Evolutionary conservation across 2,797 vertebrate species (phyloP).

Genomic region (Knipowitschia caucasica): DNA sequence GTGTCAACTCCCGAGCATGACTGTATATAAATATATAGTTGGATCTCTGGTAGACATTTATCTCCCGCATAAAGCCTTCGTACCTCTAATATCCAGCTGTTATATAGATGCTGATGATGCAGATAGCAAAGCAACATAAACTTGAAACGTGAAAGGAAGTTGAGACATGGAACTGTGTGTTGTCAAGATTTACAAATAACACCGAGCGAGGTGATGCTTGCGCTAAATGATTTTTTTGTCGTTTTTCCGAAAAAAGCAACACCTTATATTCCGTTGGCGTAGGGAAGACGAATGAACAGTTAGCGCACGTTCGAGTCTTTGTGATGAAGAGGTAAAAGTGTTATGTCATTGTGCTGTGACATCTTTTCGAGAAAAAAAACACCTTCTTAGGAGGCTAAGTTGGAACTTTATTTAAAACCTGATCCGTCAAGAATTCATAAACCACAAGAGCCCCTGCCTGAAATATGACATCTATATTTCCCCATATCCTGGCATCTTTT

Average conservation of each 20-base stretch:
- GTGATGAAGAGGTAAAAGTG: not conserved
- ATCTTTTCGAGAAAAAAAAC: constrained; percentile 28
- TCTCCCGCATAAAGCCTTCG: too few relatives aligned
- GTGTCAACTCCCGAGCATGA: too few relatives aligned
- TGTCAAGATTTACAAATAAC: not conserved
- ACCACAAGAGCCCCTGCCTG: constrained; percentile 22
- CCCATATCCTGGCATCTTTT: not conserved
- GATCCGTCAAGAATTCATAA: constrained; percentile 12
- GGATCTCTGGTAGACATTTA: too few relatives aligned
- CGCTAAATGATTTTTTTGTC: not conserved
- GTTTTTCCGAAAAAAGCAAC: not conserved
- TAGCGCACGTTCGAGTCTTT: not conserved
- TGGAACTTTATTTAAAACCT: constrained; percentile 1
- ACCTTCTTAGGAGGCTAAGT: constrained; percentile 21
- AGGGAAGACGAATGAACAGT: not conserved
- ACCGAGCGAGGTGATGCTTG: not conserved
- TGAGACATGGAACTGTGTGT: not conserved
- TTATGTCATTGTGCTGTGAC: constrained; percentile 4
- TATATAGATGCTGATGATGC: not conserved
- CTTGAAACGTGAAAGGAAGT: not conserved
- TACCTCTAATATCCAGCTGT: too few relatives aligned
- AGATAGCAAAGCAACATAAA: not conserved
- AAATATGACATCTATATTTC: constrained; percentile 6
- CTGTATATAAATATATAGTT: not conserved
- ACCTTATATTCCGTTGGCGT: not conserved